phyloP scores from a whole-genome alignment of 2,113 vertebrate species.

The Pollachius pollachius region DNA sequence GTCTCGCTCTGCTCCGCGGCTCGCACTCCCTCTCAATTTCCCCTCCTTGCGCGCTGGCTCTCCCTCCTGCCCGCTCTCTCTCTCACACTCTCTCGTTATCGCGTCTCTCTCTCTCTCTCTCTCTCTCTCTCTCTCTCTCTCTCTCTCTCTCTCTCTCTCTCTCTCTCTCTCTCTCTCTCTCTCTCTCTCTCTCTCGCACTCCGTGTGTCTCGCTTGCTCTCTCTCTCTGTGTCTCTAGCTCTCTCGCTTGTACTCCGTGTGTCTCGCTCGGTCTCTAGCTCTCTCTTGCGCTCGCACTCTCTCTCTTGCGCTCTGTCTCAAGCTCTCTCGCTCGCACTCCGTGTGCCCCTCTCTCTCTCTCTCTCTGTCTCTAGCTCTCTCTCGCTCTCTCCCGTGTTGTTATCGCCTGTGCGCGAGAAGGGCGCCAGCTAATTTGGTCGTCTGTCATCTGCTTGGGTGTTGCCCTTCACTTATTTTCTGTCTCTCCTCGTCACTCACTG shows the following conservation, averaged over 20 bases:
- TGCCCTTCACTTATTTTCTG: conserved; percentile 40
- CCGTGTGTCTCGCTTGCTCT: too few species aligned
- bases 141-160: conserved; percentile 33
- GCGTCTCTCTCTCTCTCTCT: background rate
- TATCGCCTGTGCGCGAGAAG: conserved; percentile 28
- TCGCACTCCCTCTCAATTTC: background rate
- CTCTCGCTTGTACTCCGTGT: background rate
- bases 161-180: conserved; percentile 21
- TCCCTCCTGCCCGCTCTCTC: background rate
- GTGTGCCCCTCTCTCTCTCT: conserved; percentile 22
- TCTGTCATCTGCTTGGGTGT: conserved; percentile 67
- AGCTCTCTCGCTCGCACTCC: background rate
- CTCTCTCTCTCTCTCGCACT: background rate
- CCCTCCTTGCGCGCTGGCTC: background rate
- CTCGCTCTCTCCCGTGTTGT: background rate
- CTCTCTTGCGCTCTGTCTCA: background rate
- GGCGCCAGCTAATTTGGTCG: conserved; percentile 61
- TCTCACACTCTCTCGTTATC: too few species aligned
- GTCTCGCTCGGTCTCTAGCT: background rate
- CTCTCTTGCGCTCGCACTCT: background rate
- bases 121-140: background rate
- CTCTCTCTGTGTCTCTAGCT: background rate
- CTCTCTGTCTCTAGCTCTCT: conserved; percentile 39
- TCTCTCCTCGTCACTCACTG: conserved; percentile 41
- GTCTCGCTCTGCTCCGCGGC: background rate